phyloP scores from a whole-genome alignment of 2,888 invertebrate genomes.

The Zootermopsis nevadensis region DNA sequence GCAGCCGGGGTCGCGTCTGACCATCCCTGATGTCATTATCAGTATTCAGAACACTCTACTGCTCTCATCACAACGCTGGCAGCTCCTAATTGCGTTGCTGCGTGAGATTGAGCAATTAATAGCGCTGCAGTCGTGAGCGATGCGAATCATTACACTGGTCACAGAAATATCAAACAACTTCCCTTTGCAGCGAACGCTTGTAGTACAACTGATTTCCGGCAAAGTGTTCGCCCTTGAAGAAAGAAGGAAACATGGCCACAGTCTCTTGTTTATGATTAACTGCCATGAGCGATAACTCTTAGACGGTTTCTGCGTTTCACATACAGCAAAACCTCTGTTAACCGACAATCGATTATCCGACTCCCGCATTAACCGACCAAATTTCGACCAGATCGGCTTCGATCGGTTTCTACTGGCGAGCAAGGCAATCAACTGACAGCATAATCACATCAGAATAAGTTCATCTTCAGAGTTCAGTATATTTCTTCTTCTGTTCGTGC shows the following conservation, averaged over 20 bases:
- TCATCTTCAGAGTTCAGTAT: no score
- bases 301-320: no score
- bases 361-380: no score
- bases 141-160: slow-evolving; percentile 24
- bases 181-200: not conserved
- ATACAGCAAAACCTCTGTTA: no score
- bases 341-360: no score
- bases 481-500: no score
- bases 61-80: slow-evolving; percentile 19
- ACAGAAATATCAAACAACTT: slow-evolving; percentile 5
- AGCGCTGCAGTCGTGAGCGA: slow-evolving; percentile 16
- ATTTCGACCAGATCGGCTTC: no score
- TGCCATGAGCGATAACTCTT: not conserved
- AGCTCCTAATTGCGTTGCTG: slow-evolving; percentile 42
- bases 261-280: not conserved
- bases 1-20: not conserved
- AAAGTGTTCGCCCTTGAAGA: not conserved
- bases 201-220: not conserved
- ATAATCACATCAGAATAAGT: no score
- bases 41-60: not conserved
- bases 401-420: no score
- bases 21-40: not conserved
- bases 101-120: slow-evolving; percentile 43
- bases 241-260: not conserved
- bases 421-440: no score